Evolutionary conservation across 2,888 invertebrate genomes (phyloP), one percentile per base, ranked within the genome.

Genomic region (Glomeris marginata): DNA sequence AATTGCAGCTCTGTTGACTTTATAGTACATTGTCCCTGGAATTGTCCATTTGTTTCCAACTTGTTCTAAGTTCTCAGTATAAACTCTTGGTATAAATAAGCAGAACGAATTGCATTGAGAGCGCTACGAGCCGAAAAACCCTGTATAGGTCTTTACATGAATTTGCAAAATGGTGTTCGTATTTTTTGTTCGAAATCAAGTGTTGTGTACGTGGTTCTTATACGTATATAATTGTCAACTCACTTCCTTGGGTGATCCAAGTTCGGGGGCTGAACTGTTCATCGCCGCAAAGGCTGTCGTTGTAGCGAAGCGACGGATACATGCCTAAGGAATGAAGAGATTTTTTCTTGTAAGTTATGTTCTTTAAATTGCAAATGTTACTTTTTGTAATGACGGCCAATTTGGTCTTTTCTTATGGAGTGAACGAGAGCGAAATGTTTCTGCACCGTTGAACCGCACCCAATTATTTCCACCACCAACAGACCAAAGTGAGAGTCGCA

Each of bases 241-340:
- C 64, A 74, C 77, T 69, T 56, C 74, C 75, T 73, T 77, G 76
- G 1, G 77, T 77, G 58, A 75, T 71, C 77, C 77, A 77, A 41
- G 69, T 65, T 42, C 71, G 69, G 43, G 70, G 66, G 45, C 71
- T 66, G 57, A 77, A 73, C 62, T 74, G 59, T 10, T 55, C 72
- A 57, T 70, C 68, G 40, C 67, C 64, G 58, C 74, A 74, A 33
- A 73, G 60, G 48, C 63, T 63, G 21, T 62, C 61, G 40, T 69
- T 68, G 54, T 66, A 69, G 36, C 63, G 59, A 15, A 63, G 62
- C 52, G 62, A 67, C 36, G 68, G 60, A 6, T 60, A 58, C 40
- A 16, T 38, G 15, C 40, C 40, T 38, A 15, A 38, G 40, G 15
- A 16, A 38, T 16, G 18, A 38, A 38, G 40, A 38, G 40, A 38